A percentile compares a stretch with the other conserved stretches of the same genome.
Conservation (phyloP, 2,888 invertebrate genomes). For the Acronicta alni region DNA sequence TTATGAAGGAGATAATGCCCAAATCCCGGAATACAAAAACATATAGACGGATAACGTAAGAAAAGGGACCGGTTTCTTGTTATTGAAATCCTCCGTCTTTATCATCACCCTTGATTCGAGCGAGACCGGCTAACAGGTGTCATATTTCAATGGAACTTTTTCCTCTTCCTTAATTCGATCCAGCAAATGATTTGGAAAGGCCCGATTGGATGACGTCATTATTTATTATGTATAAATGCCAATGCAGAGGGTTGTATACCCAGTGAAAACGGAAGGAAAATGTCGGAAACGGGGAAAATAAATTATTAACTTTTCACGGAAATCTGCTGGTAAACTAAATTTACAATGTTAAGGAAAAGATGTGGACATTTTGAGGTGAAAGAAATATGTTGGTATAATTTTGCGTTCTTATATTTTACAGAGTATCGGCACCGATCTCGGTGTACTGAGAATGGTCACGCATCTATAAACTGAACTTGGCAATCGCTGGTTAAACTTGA, state of each 20-base stretch:
- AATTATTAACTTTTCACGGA: slow-evolving; percentile 40
- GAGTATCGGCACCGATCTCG: too few species aligned
- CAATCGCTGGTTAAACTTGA: too few species aligned
- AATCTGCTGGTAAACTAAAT: slow-evolving; percentile 31
- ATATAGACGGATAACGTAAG: slow-evolving; percentile 32
- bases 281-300: slow-evolving; percentile 30
- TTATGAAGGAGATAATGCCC: slow-evolving; percentile 35
- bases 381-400: not conserved
- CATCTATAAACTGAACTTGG: too few species aligned
- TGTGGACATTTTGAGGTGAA: slow-evolving; percentile 1
- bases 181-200: slow-evolving; percentile 72
- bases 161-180: slow-evolving; percentile 61
- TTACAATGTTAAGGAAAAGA: slow-evolving; percentile 21
- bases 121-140: slow-evolving; percentile 65
- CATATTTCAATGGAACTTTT: slow-evolving; percentile 69
- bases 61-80: slow-evolving; percentile 40
- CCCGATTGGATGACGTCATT: slow-evolving; percentile 64
- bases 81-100: slow-evolving; percentile 52
- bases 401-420: too few species aligned
- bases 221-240: slow-evolving; percentile 48
- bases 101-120: slow-evolving; percentile 48
- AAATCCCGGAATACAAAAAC: slow-evolving; percentile 28
- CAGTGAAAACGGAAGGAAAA: slow-evolving; percentile 32
- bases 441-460: too few species aligned
- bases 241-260: slow-evolving; percentile 38